Base-by-base conservation (phyloP, 2,888 invertebrate species). In the Apamea monoglypha region DNA sequence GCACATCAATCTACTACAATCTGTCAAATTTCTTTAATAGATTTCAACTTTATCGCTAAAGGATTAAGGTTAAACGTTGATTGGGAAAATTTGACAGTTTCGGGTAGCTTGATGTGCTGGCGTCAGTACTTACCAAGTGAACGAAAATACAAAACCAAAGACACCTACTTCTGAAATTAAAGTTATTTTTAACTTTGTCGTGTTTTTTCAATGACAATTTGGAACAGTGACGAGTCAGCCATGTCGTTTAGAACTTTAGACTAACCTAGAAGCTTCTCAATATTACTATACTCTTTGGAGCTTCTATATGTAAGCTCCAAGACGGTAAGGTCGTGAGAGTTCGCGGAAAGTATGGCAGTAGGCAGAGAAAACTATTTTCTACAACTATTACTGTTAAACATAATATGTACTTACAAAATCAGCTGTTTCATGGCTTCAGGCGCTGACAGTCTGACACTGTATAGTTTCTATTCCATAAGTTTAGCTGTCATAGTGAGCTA, bases 291-390 rank as follows among this genome's bases (percentile, higher is more conserved):
- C n/a, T n/a, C n/a, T n/a, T n/a, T n/a, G n/a, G 4, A 14, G 7
- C 2, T 59, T 59, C 16, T 59, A 14, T 25, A 56, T 21, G 18
- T 74, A 50, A 47, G 36, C 7, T 18, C 14, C 8, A 36, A 7
- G n/a, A 44, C 75, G 10, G n/a, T 47, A 21, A 47, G 74, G 25
- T 18, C 75, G 75, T 36, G 53, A 53, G 63, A 79, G 44, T 12
- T 2, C 1, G 25, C 29, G 14, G 16, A 71, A 66, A 25, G 7
- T 74, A 50, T 63, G 7, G 40, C 75, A 64, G 5, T 16, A 44
- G 59, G 69, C 75, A 66, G 64, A 66, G 71, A 81, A 81, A 81
- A 29, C 69, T 16, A n/a, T 64, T 74, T 81, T 81, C 56, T 74
- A 74, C 36, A 59, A 56, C 25, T 56, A 47, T 78, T 59, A 80